A percentile compares a stretch with the other conserved stretches of the same genome.
Evolutionary conservation across 2,113 vertebrate genomes (phyloP).

Genomic region (Rhombomys opimus): DNA sequence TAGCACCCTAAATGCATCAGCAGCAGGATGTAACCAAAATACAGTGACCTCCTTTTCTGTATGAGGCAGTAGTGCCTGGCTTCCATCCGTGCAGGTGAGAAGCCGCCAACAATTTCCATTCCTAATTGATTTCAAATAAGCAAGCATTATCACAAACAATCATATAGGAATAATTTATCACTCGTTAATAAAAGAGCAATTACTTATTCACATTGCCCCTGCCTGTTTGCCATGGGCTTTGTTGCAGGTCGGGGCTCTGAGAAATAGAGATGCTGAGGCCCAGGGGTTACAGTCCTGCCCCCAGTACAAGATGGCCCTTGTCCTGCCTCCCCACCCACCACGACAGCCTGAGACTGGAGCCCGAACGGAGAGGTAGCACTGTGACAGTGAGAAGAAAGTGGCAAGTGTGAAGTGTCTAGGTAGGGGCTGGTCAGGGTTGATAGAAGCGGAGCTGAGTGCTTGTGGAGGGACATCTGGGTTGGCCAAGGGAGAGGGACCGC

Average conservation of each 20-base stretch:
- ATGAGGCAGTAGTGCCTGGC: constrained; percentile 54
- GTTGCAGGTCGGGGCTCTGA: not conserved
- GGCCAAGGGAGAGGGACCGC: rapidly evolving
- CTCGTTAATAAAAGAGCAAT: constrained; percentile 80
- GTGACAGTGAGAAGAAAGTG: not conserved
- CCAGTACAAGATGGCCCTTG: not conserved
- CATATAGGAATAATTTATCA: constrained; percentile 81
- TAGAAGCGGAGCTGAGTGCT: not conserved
- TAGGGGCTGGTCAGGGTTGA: not conserved
- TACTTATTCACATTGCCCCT: constrained; percentile 59
- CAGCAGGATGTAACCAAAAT: constrained; percentile 70
- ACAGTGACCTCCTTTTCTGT: constrained; percentile 78
- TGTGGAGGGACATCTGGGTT: not conserved
- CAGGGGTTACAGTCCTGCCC: not conserved
- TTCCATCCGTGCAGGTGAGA: constrained; percentile 75
- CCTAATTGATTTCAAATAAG: constrained; percentile 81
- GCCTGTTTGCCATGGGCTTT: not conserved
- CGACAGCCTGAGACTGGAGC: not conserved
- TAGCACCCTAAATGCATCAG: not conserved
- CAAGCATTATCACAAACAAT: constrained; percentile 78
- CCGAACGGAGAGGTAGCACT: not conserved
- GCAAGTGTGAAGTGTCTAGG: rapidly evolving
- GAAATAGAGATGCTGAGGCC: not conserved
- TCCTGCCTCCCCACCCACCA: not conserved
- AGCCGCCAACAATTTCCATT: constrained; percentile 70